phyloP scores from a whole-genome alignment of 2,113 vertebrate species.

The Chaetodon auriga region DNA sequence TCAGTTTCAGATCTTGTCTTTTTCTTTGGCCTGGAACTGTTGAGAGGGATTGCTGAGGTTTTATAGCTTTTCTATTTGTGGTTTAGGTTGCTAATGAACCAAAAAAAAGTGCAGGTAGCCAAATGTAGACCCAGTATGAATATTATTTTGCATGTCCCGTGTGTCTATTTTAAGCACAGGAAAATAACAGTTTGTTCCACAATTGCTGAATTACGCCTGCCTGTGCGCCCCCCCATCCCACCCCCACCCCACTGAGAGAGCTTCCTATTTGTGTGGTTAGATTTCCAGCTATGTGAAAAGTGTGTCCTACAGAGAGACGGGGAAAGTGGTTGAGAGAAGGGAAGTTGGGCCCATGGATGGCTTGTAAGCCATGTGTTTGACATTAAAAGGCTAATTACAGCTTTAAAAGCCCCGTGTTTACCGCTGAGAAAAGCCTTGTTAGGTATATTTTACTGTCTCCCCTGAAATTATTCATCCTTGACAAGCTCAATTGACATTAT shows the following conservation, averaged over 20 bases:
- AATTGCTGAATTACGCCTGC: conserved; percentile 68
- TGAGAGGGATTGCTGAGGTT: background rate
- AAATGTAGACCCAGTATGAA: conserved; percentile 17
- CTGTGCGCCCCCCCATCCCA: conserved; percentile 47
- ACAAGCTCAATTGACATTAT: conserved; percentile 86
- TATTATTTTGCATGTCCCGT: conserved; percentile 35
- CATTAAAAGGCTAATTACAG: conserved; percentile 87
- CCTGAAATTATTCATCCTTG: conserved; percentile 85
- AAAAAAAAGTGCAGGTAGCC: background rate
- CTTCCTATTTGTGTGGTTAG: conserved; percentile 80
- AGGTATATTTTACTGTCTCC: conserved; percentile 85
- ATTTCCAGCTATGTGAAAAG: conserved; percentile 80
- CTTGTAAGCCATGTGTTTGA: conserved; percentile 81
- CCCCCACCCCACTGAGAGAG: conserved; percentile 56
- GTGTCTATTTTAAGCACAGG: conserved; percentile 73
- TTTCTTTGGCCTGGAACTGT: conserved; percentile 15
- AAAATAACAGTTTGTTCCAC: conserved; percentile 79
- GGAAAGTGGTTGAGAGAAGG: conserved; percentile 71
- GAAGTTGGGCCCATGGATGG: conserved; percentile 72
- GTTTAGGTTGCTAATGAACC: background rate
- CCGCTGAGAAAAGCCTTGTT: conserved; percentile 81
- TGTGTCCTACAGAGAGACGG: conserved; percentile 72
- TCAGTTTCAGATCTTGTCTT: conserved; percentile 21
- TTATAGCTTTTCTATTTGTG: background rate
- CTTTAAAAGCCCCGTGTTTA: conserved; percentile 84